Percentiles rank a stretch among this genome's conserved stretches.
Conservation (phyloP, 2,888 invertebrate genomes). For the Aphidius colemani region DNA sequence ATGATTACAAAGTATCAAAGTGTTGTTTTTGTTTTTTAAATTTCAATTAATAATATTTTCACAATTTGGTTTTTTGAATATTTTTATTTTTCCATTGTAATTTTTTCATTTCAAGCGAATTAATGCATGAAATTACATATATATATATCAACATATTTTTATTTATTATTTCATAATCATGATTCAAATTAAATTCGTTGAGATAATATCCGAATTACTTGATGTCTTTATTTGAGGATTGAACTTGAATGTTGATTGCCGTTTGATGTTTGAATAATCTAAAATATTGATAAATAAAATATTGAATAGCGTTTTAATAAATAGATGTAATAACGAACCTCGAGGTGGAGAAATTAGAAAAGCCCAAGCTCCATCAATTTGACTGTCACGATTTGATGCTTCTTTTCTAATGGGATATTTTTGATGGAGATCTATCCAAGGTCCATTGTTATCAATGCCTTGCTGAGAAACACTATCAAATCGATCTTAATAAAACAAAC, state of each 20-base stretch:
- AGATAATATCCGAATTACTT: no score
- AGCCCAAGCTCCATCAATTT: constrained; percentile 34
- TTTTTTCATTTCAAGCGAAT: no score
- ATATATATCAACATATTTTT: no score
- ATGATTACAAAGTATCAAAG: no score
- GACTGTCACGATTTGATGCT: constrained; percentile 26
- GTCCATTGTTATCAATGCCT: constrained; percentile 55
- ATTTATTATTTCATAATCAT: no score
- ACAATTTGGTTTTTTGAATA: no score
- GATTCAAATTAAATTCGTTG: no score
- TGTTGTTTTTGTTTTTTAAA: no score
- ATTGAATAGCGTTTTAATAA: neutral
- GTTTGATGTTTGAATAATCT: constrained; percentile 38
- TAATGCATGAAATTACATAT: no score
- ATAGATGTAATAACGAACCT: constrained; percentile 21
- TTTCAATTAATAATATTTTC: no score
- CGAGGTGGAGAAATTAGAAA: constrained; percentile 32
- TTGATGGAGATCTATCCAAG: constrained; percentile 74
- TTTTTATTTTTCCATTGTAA: no score
- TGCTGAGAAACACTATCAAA: constrained; percentile 21
- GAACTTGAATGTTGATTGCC: constrained; percentile 41
- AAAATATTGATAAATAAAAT: constrained; percentile 3
- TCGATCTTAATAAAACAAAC: constrained; percentile 9
- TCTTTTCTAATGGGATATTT: constrained; percentile 62
- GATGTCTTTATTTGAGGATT: neutral